Evolutionary conservation across 1,140 invertebrate species (phyloP), one percentile per base, ranked within the genome.

Genomic region (Scylla paramamosain): DNA sequence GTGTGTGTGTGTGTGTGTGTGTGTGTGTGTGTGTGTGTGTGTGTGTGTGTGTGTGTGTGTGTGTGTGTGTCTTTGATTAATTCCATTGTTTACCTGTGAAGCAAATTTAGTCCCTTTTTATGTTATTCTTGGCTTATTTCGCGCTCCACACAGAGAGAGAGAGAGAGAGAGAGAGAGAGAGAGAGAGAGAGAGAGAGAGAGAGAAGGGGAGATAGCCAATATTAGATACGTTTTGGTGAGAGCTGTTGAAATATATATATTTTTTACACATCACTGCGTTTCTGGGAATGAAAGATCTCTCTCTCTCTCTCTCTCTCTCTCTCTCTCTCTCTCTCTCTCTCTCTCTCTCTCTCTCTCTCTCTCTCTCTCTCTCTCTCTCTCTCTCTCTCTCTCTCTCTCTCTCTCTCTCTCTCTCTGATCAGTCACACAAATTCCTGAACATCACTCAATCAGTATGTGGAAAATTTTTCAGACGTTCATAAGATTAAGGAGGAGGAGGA

Each of bases 271-370:
- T 77, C 12, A 59, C 52, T 77, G 20, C 12, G 20, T 25, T 77
- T 77, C 67, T n/a, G 20, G 67, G n/a, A 77, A 77, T 77, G 67
- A 59, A 59, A 59, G 52, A 4, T 87, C 1, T 29, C 84, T 45
- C 28, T 87, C 84, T 59, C 52, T 59, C 52, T 59, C 52, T 59
- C 52, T 87, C 84, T 20, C n/a, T 87, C 84, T 29, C 84, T 29
- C n/a, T 87, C 84, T 28, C 84, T 87, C 84, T 87, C 84, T 45
- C 28, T 87, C 84, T 29, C 84, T 39, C 32, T 86, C 86, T 48
- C 87, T 48, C 46, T 89, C 87, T 48, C 87, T 48, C 31, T 89
- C 87, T 48, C 7, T 48, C 46, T 28, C 46, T 48, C 87, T 32
- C 45, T 46, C 45, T 46, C 31, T 10, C n/a, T n/a, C n/a, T 46